phyloP scores from a whole-genome alignment of 2,113 vertebrate species.

The Cygnus buccinator region DNA sequence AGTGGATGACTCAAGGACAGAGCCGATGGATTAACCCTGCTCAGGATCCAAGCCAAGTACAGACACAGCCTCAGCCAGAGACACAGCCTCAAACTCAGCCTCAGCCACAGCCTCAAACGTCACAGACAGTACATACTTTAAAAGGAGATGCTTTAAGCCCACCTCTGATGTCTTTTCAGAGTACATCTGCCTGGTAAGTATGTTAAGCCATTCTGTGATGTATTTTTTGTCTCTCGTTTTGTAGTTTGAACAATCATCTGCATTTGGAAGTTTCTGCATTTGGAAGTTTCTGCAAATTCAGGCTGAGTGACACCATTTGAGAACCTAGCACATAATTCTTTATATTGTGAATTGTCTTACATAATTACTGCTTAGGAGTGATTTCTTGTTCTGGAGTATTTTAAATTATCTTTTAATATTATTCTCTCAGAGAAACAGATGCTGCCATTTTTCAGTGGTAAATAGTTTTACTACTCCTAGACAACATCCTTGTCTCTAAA shows the following conservation, averaged over 20 bases:
- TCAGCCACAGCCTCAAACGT: conserved; percentile 65
- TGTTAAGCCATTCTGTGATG: conserved; percentile 24
- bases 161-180: conserved; percentile 89
- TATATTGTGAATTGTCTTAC: neutral
- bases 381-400: neutral
- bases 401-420: neutral
- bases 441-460: neutral
- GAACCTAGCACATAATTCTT: neutral
- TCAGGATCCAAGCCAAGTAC: conserved; percentile 79
- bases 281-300: neutral
- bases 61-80: conserved; percentile 70
- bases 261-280: neutral
- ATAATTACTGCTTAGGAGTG: neutral
- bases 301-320: neutral
- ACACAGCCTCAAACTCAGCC: conserved; percentile 67
- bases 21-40: conserved; percentile 85
- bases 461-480: neutral
- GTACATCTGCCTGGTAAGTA: conserved; percentile 96
- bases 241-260: neutral
- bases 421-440: neutral
- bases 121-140: conserved; percentile 84
- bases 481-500: neutral
- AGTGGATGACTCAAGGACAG: conserved; percentile 91
- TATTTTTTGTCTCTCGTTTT: neutral
- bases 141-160: conserved; percentile 87